Conservation (phyloP, 2,113 vertebrate genomes). For the Mesocricetus auratus region DNA sequence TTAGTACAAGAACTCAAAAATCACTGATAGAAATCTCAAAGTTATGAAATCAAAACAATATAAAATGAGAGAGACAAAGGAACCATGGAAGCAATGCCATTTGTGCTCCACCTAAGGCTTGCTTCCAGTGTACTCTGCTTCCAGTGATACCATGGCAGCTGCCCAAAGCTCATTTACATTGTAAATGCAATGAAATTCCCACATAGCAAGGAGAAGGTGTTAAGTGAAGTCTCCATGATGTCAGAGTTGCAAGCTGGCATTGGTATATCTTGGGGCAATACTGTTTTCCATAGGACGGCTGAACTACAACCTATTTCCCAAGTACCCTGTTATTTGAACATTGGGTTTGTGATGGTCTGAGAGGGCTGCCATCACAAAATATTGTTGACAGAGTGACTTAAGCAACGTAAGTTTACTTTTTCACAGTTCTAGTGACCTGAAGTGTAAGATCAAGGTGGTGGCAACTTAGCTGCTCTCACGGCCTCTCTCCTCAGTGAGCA, state of each 20-base stretch:
- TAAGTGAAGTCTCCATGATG: background rate
- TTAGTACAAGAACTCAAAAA: background rate
- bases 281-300: background rate
- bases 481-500: background rate
- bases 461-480: background rate
- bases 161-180: fast-evolving
- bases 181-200: background rate
- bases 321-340: background rate
- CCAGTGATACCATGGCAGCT: background rate
- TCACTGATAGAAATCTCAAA: background rate
- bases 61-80: background rate
- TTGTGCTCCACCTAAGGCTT: no score
- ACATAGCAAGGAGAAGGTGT: background rate
- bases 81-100: background rate
- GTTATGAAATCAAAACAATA: background rate
- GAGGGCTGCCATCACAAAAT: background rate
- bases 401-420: background rate
- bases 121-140: background rate
- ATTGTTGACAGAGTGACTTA: background rate
- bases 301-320: background rate
- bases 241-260: background rate
- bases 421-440: background rate
- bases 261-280: background rate
- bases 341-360: background rate
- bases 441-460: background rate